Percentiles rank a stretch among this genome's conserved stretches.
Evolutionary conservation across 1,140 invertebrate genomes (phyloP).

Genomic region (Diabrotica undecimpunctata): DNA sequence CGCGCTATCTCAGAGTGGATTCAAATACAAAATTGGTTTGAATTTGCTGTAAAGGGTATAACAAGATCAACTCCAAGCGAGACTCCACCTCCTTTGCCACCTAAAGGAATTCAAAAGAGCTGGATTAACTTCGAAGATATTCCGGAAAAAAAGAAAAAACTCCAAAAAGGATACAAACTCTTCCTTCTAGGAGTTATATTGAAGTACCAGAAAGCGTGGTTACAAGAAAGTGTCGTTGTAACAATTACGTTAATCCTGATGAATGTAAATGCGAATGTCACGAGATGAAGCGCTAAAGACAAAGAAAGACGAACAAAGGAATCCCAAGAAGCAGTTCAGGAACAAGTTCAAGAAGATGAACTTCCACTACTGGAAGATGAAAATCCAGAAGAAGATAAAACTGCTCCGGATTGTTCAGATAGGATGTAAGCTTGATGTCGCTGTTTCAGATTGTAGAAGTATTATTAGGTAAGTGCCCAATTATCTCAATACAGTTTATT

Average conservation of each 20-base stretch:
- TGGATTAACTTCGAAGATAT: constrained; percentile 87
- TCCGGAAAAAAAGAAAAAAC: constrained; percentile 71
- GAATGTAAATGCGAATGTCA: constrained; percentile 82
- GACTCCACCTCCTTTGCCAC: constrained; percentile 50
- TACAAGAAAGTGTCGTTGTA: constrained; percentile 52
- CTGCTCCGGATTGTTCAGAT: constrained; percentile 14
- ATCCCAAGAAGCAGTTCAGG: constrained; percentile 14
- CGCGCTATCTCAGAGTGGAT: no score
- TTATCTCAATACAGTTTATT: background rate
- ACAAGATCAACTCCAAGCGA: constrained; percentile 25
- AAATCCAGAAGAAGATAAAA: constrained; percentile 30
- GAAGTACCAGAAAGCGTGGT: constrained; percentile 41
- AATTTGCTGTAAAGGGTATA: constrained; percentile 61
- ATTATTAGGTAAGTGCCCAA: constrained; percentile 29
- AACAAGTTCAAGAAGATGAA: constrained; percentile 38
- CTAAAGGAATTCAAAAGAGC: constrained; percentile 50
- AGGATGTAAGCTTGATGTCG: constrained; percentile 24
- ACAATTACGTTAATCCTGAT: constrained; percentile 78
- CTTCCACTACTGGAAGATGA: constrained; percentile 39
- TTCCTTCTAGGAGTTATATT: constrained; percentile 54
- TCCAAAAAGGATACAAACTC: constrained; percentile 74
- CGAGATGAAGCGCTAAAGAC: constrained; percentile 50
- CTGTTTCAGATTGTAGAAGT: constrained; percentile 33
- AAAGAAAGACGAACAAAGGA: constrained; percentile 25
- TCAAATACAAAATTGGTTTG: constrained; percentile 57